Percentiles rank a stretch among this genome's conserved stretches.
These are phyloP conservation scores for Danio aesculapii DNA, from an alignment of 2,797 vertebrate species.

Conservation along the genomic window DNA sequence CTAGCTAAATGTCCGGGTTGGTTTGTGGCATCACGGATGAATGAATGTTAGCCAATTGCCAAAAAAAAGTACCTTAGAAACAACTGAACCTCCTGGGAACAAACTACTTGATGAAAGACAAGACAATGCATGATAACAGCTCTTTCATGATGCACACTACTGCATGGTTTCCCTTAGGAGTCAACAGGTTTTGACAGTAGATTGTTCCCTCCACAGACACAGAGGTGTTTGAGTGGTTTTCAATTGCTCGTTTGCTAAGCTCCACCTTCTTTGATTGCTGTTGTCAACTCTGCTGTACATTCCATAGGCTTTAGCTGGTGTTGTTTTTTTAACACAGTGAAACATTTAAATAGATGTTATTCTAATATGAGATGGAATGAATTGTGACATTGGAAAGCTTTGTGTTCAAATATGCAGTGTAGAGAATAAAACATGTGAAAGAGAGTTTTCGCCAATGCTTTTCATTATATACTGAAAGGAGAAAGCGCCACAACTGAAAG, in stretches of 20 bases:
- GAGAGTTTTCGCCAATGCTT: neutral
- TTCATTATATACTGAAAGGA: neutral
- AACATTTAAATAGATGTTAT: neutral
- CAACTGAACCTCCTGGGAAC: constrained; percentile 39
- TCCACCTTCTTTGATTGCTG: neutral
- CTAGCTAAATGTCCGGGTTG: constrained; percentile 55
- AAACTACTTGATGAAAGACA: constrained; percentile 31
- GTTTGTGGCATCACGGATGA: constrained; percentile 45
- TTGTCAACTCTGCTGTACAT: neutral
- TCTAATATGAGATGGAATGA: neutral
- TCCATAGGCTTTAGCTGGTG: neutral
- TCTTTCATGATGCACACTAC: constrained; percentile 8
- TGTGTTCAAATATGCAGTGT: constrained; percentile 2
- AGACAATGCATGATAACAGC: neutral
- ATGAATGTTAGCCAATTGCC: constrained; percentile 45
- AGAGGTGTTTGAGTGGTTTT: constrained; percentile 8
- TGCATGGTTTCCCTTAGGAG: neutral
- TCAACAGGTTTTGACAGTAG: neutral
- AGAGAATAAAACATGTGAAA: neutral
- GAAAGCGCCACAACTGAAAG: neutral
- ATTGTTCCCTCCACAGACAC: neutral
- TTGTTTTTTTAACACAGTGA: neutral
- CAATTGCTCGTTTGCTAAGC: neutral
- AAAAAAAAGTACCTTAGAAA: constrained; percentile 29
- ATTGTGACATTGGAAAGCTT: neutral